phyloP scores from a whole-genome alignment of 92 coral and sea anemone species.

The Siderastrea siderea region DNA sequence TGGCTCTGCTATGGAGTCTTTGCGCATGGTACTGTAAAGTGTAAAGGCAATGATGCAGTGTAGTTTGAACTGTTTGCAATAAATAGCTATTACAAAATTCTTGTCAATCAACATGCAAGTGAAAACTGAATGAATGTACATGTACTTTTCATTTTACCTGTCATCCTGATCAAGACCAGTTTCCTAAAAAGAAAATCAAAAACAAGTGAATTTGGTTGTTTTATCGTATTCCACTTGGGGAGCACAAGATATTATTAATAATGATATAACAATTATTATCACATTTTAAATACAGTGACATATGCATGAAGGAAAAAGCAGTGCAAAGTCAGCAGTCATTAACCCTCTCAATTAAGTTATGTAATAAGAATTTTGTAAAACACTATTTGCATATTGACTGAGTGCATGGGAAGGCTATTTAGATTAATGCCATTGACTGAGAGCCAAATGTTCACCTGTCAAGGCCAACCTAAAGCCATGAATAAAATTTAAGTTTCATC shows the following conservation, averaged over 20 bases:
- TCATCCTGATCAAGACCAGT: slow-evolving; percentile 80
- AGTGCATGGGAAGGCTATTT: no score
- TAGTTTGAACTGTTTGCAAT: background rate
- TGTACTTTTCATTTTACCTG: slow-evolving; percentile 46
- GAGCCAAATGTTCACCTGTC: no score
- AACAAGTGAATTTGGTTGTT: background rate
- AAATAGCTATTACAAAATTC: background rate
- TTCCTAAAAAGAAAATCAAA: slow-evolving; percentile 18
- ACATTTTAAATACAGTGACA: no score
- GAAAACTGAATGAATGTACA: background rate
- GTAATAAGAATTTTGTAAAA: no score
- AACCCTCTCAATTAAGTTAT: no score
- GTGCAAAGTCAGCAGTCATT: no score
- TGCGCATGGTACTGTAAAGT: slow-evolving; percentile 71
- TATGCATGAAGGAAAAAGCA: no score
- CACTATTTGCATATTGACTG: no score
- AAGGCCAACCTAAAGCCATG: no score
- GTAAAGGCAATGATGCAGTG: background rate
- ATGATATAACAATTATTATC: no score
- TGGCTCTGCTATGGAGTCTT: slow-evolving; percentile 99
- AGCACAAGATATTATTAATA: background rate
- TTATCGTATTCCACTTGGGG: background rate
- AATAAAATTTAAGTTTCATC: no score
- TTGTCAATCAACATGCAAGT: background rate
- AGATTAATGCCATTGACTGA: no score